Conservation (phyloP, 1,140 invertebrate species). For the Globodera rostochiensis region DNA sequence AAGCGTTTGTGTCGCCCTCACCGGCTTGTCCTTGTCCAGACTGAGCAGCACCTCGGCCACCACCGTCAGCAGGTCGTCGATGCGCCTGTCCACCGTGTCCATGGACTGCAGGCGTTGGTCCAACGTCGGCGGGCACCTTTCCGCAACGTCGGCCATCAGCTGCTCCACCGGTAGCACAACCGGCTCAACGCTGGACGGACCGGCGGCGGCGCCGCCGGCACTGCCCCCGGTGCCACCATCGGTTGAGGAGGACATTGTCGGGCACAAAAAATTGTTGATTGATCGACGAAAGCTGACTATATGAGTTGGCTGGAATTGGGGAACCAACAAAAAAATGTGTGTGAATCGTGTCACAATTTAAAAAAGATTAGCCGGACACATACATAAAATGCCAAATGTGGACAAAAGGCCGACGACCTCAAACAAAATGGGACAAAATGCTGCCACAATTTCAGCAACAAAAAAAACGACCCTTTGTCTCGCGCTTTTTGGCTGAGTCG, state of each 20-base stretch:
- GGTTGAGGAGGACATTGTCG: neutral
- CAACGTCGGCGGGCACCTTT: neutral
- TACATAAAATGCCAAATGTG: too few species aligned
- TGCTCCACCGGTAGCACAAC: neutral
- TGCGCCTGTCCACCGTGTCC: constrained; percentile 41
- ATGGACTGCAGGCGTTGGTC: constrained; percentile 26
- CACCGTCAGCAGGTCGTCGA: constrained; percentile 35
- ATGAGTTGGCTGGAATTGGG: too few species aligned
- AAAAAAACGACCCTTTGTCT: too few species aligned
- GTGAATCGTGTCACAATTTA: too few species aligned
- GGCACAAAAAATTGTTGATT: too few species aligned
- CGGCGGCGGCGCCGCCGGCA: neutral
- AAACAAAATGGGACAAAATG: too few species aligned
- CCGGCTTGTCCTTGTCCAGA: constrained; percentile 47
- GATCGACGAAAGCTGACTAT: too few species aligned
- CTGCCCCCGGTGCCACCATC: neutral
- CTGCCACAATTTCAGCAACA: too few species aligned
- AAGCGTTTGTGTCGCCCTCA: neutral
- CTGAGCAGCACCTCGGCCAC: constrained; percentile 40
- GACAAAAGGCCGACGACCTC: too few species aligned
- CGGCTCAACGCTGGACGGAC: neutral
- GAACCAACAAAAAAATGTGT: too few species aligned
- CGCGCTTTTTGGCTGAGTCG: too few species aligned
- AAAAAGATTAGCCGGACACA: too few species aligned
- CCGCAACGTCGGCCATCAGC: constrained; percentile 30